phyloP scores from a whole-genome alignment of 2,113 vertebrate genomes.

The Silurus glanis region DNA sequence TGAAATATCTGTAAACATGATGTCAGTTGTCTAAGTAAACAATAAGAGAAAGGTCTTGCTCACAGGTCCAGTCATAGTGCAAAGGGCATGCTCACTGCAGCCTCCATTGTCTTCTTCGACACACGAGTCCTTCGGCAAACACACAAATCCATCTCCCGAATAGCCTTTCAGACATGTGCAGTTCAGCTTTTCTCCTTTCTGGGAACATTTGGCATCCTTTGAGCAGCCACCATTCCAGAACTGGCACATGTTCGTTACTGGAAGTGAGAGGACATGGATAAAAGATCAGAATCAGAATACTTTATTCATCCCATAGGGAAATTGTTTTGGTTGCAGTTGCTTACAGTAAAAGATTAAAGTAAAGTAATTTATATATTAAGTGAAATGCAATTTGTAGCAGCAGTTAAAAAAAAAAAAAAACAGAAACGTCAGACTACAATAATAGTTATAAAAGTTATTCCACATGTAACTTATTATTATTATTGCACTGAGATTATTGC shows the following conservation, averaged over 20 bases:
- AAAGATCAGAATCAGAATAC: no score
- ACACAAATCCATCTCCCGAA: slow-evolving; percentile 82
- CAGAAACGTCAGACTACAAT: no score
- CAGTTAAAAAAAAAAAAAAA: no score
- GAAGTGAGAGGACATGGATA: neutral
- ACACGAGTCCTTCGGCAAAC: slow-evolving; percentile 81
- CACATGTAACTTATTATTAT: no score
- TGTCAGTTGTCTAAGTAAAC: neutral
- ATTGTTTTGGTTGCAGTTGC: no score
- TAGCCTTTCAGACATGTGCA: slow-evolving; percentile 83
- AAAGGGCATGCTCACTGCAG: slow-evolving; percentile 87
- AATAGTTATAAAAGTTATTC: no score
- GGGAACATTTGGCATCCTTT: slow-evolving; percentile 75
- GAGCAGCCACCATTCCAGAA: slow-evolving; percentile 88
- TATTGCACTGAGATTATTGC: no score
- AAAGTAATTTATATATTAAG: no score
- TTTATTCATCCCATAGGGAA: no score
- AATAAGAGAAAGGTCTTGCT: slow-evolving; percentile 55
- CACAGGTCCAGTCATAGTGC: slow-evolving; percentile 85
- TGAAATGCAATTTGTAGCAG: no score
- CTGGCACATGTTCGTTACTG: slow-evolving; percentile 82
- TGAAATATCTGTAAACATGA: neutral
- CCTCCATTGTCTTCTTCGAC: slow-evolving; percentile 77
- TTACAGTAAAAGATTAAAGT: no score
- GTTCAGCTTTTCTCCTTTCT: slow-evolving; percentile 74